Percentiles rank a stretch among this genome's conserved stretches.
Conservation (phyloP, 2,113 vertebrate genomes). For the Anguilla rostrata region DNA sequence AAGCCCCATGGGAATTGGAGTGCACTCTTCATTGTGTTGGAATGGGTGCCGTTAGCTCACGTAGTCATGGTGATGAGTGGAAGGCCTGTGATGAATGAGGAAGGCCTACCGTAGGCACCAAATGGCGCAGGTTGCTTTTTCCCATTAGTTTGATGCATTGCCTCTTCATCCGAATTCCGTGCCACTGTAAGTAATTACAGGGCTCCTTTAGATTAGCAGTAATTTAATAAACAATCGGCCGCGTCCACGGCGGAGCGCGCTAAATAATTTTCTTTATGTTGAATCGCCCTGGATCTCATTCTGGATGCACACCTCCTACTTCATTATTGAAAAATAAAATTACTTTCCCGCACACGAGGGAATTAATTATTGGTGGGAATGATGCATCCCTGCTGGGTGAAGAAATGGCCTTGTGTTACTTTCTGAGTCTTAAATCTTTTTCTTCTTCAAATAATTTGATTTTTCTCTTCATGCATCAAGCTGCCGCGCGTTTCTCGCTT, state of each 20-base stretch:
- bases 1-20: conserved; percentile 25
- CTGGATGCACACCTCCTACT: neutral
- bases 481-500: neutral
- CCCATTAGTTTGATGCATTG: conserved; percentile 11
- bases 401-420: neutral
- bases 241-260: conserved; percentile 1
- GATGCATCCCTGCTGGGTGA: conserved; percentile 12
- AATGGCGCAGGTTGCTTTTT: conserved; percentile 1
- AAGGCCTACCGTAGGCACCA: neutral
- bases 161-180: neutral
- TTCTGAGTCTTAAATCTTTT: neutral
- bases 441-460: conserved; percentile 21
- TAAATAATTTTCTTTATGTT: conserved; percentile 8
- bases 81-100: conserved; percentile 6
- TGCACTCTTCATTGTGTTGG: neutral
- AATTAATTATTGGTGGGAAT: conserved; percentile 14
- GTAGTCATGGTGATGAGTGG: neutral
- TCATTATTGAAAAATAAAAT: conserved; percentile 22
- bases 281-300: neutral
- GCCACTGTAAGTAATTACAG: conserved; percentile 16
- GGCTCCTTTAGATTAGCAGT: conserved; percentile 7
- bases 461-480: neutral
- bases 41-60: neutral
- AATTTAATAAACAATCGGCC: conserved; percentile 23
- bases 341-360: neutral